Base-by-base conservation (phyloP, 1,140 invertebrate species). In the Drosophila azteca region DNA sequence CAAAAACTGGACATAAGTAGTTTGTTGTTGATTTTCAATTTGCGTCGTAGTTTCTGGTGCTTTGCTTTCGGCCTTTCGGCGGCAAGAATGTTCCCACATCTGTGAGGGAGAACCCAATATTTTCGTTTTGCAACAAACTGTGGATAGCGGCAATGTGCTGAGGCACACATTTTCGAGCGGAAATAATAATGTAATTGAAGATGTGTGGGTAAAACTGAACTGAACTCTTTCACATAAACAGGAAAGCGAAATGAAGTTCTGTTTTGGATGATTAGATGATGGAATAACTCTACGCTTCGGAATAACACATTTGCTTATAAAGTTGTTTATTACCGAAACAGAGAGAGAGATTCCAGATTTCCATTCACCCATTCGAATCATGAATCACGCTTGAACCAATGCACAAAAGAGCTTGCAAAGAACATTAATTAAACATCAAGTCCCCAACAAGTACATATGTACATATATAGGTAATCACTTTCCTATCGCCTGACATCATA, bases 1-100 rank as follows among this genome's bases (percentile, higher is more conserved):
- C 72, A 79, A 66, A 74, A 77, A 85, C 57, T 73, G 67, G 61
- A 70, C 49, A 48, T 65, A 77, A 80, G 77, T 80, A 69, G 77
- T 82, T 77, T 75, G 61, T 85, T 79, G 69, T 82, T 63, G 63
- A 63, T 70, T 72, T 64, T 55, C 26, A 8, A 66, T 57, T 63
- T 84, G 77, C 80, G 80, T 59, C 80, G 81, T 61, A 79, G 48
- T 76, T 71, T 35, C 51, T 17, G 51, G 51, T 29, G 29, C 26
- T 54, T 59, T 57, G 20, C n/a, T 57, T 51, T 70, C 80, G 80
- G 58, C 77, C 63, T 72, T 77, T 83, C n/a, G 44, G 65, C 26
- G 35, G 45, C 52, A 57, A 54, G 65, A 45, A 46, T 39, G 35
- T 39, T 63, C 48, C 63, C 61, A 63, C 48, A 67, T 66, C 59